A percentile compares a stretch with the other conserved stretches of the same genome.
Conservation (phyloP, 2,888 invertebrate species). For the Hypsopygia costalis region DNA sequence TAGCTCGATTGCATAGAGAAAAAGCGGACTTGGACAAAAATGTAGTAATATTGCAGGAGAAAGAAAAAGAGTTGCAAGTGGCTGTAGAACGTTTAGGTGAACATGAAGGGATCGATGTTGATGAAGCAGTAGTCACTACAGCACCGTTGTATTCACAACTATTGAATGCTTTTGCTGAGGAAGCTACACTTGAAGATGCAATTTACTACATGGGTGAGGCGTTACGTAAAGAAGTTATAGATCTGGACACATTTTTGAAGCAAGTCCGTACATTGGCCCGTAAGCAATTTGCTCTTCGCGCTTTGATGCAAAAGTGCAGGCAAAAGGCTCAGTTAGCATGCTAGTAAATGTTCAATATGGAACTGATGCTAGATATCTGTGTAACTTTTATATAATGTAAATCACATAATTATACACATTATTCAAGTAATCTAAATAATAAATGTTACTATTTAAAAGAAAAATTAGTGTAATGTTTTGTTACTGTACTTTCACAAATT, state of each 20-base stretch:
- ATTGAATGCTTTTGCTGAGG: conserved; percentile 96
- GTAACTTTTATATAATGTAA: no score
- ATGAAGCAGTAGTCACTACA: conserved; percentile 97
- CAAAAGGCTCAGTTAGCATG: conserved; percentile 94
- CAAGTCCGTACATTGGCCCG: conserved; percentile 97
- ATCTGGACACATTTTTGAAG: conserved; percentile 97
- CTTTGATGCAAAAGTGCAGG: conserved; percentile 97
- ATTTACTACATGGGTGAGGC: conserved; percentile 99
- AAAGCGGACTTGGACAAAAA: conserved; percentile 91
- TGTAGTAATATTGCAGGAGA: conserved; percentile 90
- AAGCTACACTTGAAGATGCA: conserved; percentile 98
- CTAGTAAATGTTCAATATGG: conserved; percentile 45
- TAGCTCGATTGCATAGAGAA: conserved; percentile 88
- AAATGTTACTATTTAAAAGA: no score
- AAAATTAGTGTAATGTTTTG: no score
- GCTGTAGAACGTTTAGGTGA: conserved; percentile 88
- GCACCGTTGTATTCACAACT: conserved; percentile 98
- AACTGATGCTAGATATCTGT: no score
- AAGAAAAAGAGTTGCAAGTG: conserved; percentile 91
- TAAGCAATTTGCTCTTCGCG: conserved; percentile 96
- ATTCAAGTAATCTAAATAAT: no score
- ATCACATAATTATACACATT: no score
- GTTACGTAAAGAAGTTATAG: conserved; percentile 93
- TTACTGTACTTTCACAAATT: no score
- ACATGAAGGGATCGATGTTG: conserved; percentile 93